These are phyloP conservation scores for Creontiades dilutus DNA, from an alignment of 2,888 invertebrate species.

Conservation along the genomic window DNA sequence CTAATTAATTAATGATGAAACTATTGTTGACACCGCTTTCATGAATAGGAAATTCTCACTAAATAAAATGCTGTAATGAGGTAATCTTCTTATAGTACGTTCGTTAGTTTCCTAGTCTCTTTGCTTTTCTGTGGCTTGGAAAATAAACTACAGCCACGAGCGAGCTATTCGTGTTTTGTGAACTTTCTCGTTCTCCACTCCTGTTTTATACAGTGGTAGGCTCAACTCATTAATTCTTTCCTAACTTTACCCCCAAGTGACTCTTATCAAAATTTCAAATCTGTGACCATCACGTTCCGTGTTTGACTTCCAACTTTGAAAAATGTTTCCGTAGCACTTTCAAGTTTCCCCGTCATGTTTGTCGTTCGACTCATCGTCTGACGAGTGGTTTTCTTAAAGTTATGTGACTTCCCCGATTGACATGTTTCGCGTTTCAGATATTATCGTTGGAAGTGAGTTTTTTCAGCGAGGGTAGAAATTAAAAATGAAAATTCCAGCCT, in stretches of 20 bases:
- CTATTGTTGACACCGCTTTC: too few species aligned
- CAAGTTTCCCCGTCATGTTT: background rate
- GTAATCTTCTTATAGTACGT: too few species aligned
- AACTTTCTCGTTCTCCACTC: background rate
- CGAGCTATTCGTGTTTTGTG: constrained; percentile 7
- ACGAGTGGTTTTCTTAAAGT: background rate
- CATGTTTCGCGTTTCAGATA: too few species aligned
- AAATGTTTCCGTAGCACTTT: background rate
- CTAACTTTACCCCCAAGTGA: constrained; percentile 8
- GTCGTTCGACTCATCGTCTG: background rate
- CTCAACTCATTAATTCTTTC: constrained; percentile 42
- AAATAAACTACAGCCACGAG: constrained; percentile 17
- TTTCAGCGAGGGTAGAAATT: too few species aligned
- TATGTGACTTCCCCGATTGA: too few species aligned
- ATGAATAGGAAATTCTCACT: too few species aligned
- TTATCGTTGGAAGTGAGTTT: too few species aligned
- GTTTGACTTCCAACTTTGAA: constrained; percentile 22
- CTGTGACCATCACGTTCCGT: constrained; percentile 19
- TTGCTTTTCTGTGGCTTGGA: background rate
- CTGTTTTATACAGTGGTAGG: constrained; percentile 14
- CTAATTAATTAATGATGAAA: too few species aligned
- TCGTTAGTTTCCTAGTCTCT: background rate
- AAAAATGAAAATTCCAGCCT: too few species aligned
- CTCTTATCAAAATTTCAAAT: constrained; percentile 34
- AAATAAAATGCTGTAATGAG: too few species aligned